Base-by-base conservation (phyloP, 2,888 invertebrate genomes). In the Noctua fimbriata region DNA sequence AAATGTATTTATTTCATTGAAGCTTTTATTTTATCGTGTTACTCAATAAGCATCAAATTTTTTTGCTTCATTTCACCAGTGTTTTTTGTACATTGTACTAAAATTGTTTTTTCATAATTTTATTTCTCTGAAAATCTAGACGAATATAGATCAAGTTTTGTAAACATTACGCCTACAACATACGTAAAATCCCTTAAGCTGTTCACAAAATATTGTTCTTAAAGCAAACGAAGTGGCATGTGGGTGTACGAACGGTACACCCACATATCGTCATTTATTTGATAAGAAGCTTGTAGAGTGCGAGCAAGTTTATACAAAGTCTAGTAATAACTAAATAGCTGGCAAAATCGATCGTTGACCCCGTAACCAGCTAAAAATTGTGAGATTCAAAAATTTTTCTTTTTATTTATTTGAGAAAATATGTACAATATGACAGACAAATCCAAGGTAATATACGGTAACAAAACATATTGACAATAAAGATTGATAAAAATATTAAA, bases 11-110 rank as follows among this genome's bases (percentile, higher is more conserved):
- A 21, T 73, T 69, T 47, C 1, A 55, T 52, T 28, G 21, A 18
- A 16, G 14, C 14, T 70, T 75, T 80, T 55, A 75, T 75, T 80
- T 65, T 49, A 28, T 75, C 24, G 4, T 16, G 58, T 0, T 28
- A 52, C n/a, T 55, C 44, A 66, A 7, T 55, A 1, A 55, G 32
- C 5, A 47, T 44, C 6, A 14, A 24, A 7, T 32, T 52, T 44
- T 41, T 32, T 63, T 1, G 3, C 14, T 24, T n/a, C 6, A 14
- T 58, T 58, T 28, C 28, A 60, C 16, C 2, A 28, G 28, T 16
- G 7, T 60, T 60, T 28, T 16, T 55, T 24, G 24, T 12, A n/a
- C n/a, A 28, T 58, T 21, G 2, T 18, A 18, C 18, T 1, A 18
- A 9, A 10, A 10, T 18, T 2, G 7, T 32, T 63, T 32, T 63